phyloP scores from a whole-genome alignment of 2,888 invertebrate species.

The Corbicula japonica region DNA sequence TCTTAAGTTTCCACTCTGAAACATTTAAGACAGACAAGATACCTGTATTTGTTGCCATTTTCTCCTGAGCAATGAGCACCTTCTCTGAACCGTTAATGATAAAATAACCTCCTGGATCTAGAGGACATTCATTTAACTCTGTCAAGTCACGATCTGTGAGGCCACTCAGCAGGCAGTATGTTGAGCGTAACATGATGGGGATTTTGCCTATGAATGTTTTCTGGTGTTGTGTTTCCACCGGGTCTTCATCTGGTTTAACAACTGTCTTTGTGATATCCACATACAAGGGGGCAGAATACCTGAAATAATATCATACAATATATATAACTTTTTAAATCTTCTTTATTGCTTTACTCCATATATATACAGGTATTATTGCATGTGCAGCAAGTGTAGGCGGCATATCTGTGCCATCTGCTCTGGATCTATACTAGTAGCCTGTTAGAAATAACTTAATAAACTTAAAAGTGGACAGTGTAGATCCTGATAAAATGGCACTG shows the following conservation, averaged over 20 bases:
- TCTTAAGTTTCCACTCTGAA: neutral
- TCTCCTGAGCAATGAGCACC: constrained; percentile 99
- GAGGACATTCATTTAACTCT: constrained; percentile 99
- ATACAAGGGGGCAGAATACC: constrained; percentile 98
- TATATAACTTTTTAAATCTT: no score
- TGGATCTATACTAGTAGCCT: no score
- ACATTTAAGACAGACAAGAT: constrained; percentile 6
- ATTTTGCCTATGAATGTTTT: constrained; percentile 95
- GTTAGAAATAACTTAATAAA: no score
- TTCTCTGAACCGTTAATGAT: constrained; percentile 99
- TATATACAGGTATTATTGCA: no score
- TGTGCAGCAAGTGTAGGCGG: no score
- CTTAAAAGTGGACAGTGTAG: no score
- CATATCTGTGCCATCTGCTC: no score
- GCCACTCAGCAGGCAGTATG: constrained; percentile 97
- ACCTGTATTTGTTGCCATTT: constrained; percentile 99
- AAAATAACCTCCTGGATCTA: constrained; percentile 99
- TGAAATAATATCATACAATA: constrained; percentile 63
- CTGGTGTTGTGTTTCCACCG: constrained; percentile 91
- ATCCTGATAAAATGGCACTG: no score
- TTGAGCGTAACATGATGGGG: constrained; percentile 99
- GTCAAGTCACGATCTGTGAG: constrained; percentile 99
- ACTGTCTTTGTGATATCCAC: constrained; percentile 99
- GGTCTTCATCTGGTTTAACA: constrained; percentile 94
- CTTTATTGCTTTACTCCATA: no score